These are phyloP conservation scores for Drosophila sucinea DNA, from an alignment of 1,140 invertebrate species.

Conservation along the genomic window DNA sequence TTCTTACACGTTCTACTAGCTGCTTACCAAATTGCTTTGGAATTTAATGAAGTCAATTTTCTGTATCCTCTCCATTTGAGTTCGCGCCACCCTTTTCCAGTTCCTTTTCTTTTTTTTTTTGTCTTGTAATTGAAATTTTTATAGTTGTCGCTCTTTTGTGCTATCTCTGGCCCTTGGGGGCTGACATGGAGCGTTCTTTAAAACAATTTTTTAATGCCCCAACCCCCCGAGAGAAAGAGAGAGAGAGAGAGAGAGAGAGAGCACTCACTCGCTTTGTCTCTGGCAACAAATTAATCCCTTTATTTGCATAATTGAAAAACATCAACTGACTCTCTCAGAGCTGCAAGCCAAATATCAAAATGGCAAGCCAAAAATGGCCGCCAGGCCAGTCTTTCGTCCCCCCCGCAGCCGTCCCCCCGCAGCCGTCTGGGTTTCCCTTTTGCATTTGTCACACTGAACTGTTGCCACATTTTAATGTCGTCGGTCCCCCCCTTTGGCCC, in stretches of 20 bases:
- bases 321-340: constrained; percentile 56
- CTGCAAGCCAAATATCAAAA: constrained; percentile 71
- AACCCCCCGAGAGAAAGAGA: background rate
- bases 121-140: constrained; percentile 78
- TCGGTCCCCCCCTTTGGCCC: constrained; percentile 13
- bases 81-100: background rate
- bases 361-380: constrained; percentile 56
- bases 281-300: constrained; percentile 79
- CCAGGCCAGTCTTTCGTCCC: constrained; percentile 24
- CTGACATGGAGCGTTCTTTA: constrained; percentile 61
- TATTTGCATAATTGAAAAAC: constrained; percentile 82
- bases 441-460: constrained; percentile 36
- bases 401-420: background rate
- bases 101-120: constrained; percentile 9
- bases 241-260: background rate
- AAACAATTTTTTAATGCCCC: constrained; percentile 65
- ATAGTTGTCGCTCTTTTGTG: constrained; percentile 69
- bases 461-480: constrained; percentile 77
- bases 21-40: constrained; percentile 60
- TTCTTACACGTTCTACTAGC: constrained; percentile 46
- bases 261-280: constrained; percentile 12
- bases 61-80: constrained; percentile 21
- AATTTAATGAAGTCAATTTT: constrained; percentile 80
- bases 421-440: constrained; percentile 3
- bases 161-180: constrained; percentile 31